Evolutionary conservation across 2,888 invertebrate species (phyloP).

Genomic region (Cremastinae sp.): DNA sequence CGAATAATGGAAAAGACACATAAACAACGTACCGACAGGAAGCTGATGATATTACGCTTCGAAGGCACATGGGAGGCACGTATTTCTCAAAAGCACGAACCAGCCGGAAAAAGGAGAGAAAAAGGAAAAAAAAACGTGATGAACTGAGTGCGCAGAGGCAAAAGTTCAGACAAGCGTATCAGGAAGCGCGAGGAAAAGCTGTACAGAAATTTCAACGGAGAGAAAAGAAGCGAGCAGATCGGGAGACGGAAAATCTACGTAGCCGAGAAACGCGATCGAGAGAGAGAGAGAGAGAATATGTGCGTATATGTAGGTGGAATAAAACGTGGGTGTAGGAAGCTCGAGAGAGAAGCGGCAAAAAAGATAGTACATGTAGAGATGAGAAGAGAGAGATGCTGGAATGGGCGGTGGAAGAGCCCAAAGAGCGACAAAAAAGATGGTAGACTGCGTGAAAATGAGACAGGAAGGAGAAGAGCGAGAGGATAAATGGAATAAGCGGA

Average conservation of each 20-base stretch:
- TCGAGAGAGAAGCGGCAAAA: slow-evolving; percentile 24
- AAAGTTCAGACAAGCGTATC: slow-evolving; percentile 38
- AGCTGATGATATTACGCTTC: not conserved
- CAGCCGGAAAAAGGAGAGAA: not conserved
- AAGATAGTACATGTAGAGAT: slow-evolving; percentile 42
- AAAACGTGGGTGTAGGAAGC: slow-evolving; percentile 21
- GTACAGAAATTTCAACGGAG: slow-evolving; percentile 24
- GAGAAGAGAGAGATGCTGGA: slow-evolving; percentile 10
- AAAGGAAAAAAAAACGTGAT: not conserved
- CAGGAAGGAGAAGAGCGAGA: slow-evolving; percentile 42
- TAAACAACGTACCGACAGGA: not conserved
- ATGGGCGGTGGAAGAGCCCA: slow-evolving; percentile 44
- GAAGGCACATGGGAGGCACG: not conserved
- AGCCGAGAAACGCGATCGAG: slow-evolving; percentile 5
- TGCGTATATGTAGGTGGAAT: not conserved
- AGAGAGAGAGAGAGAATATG: slow-evolving; percentile 30
- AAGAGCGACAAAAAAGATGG: slow-evolving; percentile 29
- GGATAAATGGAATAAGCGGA: slow-evolving; percentile 64
- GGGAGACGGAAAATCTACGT: slow-evolving; percentile 3
- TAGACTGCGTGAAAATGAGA: slow-evolving; percentile 52
- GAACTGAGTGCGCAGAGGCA: slow-evolving; percentile 1
- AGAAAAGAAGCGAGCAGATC: slow-evolving; percentile 42
- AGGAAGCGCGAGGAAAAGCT: slow-evolving; percentile 26
- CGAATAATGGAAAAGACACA: not conserved
- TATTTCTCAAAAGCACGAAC: not conserved